These are phyloP conservation scores for Anticlea derivata DNA, from an alignment of 2,888 invertebrate species.

Conservation along the genomic window DNA sequence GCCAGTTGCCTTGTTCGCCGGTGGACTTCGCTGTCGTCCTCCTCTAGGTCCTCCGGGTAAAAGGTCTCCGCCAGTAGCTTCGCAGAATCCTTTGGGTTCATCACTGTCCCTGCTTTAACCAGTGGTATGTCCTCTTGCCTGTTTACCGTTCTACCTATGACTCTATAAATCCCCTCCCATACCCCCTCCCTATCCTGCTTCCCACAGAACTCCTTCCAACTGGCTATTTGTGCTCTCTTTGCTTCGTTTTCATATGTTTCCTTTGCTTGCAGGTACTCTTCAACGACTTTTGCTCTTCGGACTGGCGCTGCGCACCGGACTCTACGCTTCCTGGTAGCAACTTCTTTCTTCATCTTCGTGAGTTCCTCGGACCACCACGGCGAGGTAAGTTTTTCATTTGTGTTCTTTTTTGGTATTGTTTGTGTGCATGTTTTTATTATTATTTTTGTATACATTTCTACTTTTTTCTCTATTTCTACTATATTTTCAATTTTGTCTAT, in stretches of 20 bases:
- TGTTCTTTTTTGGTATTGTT: neutral
- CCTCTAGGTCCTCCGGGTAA: conserved; percentile 14
- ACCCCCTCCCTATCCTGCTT: neutral
- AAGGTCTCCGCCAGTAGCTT: conserved; percentile 12
- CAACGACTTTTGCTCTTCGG: neutral
- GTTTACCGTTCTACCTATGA: too few species aligned
- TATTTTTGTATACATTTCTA: neutral
- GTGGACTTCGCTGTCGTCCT: conserved; percentile 14
- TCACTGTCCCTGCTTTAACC: neutral
- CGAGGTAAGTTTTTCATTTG: neutral
- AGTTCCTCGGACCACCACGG: too few species aligned
- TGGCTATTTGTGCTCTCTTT: conserved; percentile 7
- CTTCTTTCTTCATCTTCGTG: neutral
- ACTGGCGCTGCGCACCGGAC: neutral
- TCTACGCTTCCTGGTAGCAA: conserved; percentile 1
- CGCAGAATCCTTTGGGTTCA: conserved; percentile 7
- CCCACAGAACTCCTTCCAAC: conserved; percentile 23
- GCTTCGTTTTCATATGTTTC: neutral
- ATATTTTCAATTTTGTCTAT: conserved; percentile 4
- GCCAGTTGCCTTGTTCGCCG: neutral
- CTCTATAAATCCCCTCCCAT: too few species aligned
- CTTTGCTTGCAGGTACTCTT: too few species aligned
- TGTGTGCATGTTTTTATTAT: neutral
- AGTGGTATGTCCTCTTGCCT: conserved; percentile 14
- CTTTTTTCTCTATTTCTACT: neutral